Conservation (phyloP, 1,140 invertebrate species). For the Patella vulgata region DNA sequence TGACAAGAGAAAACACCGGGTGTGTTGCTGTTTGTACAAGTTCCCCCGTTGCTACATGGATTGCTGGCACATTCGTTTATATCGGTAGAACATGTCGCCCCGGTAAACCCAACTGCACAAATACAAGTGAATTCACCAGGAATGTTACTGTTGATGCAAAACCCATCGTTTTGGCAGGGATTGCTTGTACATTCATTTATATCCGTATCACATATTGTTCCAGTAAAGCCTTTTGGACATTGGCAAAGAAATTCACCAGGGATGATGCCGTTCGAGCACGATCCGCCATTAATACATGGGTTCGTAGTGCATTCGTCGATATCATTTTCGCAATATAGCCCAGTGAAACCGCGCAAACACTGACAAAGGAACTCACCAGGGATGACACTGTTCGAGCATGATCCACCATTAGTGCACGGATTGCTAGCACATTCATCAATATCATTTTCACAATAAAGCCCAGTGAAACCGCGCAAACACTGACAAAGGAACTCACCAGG, state of each 20-base stretch:
- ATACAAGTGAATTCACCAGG: slow-evolving; percentile 53
- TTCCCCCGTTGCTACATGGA: slow-evolving; percentile 42
- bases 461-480: slow-evolving; percentile 38
- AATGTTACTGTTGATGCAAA: slow-evolving; percentile 10
- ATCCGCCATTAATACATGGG: slow-evolving; percentile 48
- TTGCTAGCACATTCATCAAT: slow-evolving; percentile 45
- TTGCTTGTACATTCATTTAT: slow-evolving; percentile 35
- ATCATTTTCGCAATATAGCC: slow-evolving; percentile 44
- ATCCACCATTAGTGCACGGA: slow-evolving; percentile 36
- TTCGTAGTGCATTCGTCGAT: slow-evolving; percentile 42
- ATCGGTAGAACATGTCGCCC: slow-evolving; percentile 38
- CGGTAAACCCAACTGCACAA: slow-evolving; percentile 27
- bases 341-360: slow-evolving; percentile 73
- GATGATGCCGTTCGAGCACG: slow-evolving; percentile 61
- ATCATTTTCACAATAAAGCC: slow-evolving; percentile 21
- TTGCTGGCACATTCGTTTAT: slow-evolving; percentile 47
- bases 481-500: slow-evolving; percentile 65
- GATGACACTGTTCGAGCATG: slow-evolving; percentile 58
- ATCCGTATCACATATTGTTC: slow-evolving; percentile 38
- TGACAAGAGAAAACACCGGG: slow-evolving; percentile 14
- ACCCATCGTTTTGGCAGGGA: slow-evolving; percentile 42
- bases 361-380: slow-evolving; percentile 67
- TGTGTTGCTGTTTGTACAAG: slow-evolving; percentile 21
- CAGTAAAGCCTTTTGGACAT: slow-evolving; percentile 45
- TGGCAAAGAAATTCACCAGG: slow-evolving; percentile 69